Percentiles rank a stretch among this genome's conserved stretches.
These are phyloP conservation scores for Allophyes oxyacanthae DNA, from an alignment of 2,888 invertebrate species.

Conservation along the genomic window DNA sequence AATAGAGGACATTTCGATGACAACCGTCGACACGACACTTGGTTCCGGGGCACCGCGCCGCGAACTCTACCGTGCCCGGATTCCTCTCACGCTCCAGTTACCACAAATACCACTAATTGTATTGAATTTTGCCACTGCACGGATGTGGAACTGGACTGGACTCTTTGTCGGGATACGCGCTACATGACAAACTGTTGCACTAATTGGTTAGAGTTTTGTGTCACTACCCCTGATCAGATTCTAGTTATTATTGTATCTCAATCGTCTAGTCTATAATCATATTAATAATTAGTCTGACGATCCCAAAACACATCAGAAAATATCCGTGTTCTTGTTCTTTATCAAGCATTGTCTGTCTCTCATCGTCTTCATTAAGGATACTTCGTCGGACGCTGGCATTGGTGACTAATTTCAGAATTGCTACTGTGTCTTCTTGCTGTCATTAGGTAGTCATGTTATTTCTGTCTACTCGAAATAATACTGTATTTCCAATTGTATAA, in stretches of 20 bases:
- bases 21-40: slow-evolving; percentile 68
- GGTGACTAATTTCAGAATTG: slow-evolving; percentile 26
- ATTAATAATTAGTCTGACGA: too few species aligned
- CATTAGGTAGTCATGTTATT: slow-evolving; percentile 36
- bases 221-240: not conserved
- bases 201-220: slow-evolving; percentile 4
- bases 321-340: too few species aligned
- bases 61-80: slow-evolving; percentile 80
- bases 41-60: slow-evolving; percentile 80
- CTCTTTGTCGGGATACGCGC: slow-evolving; percentile 57
- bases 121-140: slow-evolving; percentile 76
- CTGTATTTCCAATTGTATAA: slow-evolving; percentile 17
- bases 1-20: slow-evolving; percentile 64
- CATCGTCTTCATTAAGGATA: slow-evolving; percentile 37
- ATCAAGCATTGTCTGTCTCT: slow-evolving; percentile 4
- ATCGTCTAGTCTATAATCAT: too few species aligned
- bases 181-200: slow-evolving; percentile 5
- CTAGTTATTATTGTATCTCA: not conserved
- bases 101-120: slow-evolving; percentile 84
- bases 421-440: slow-evolving; percentile 26
- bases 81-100: slow-evolving; percentile 88
- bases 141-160: slow-evolving; percentile 68
- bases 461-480: slow-evolving; percentile 20
- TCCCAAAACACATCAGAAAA: too few species aligned
- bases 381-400: slow-evolving; percentile 29